Base-by-base conservation (phyloP, 2,888 invertebrate genomes). In the Eubasilissa splendida region DNA sequence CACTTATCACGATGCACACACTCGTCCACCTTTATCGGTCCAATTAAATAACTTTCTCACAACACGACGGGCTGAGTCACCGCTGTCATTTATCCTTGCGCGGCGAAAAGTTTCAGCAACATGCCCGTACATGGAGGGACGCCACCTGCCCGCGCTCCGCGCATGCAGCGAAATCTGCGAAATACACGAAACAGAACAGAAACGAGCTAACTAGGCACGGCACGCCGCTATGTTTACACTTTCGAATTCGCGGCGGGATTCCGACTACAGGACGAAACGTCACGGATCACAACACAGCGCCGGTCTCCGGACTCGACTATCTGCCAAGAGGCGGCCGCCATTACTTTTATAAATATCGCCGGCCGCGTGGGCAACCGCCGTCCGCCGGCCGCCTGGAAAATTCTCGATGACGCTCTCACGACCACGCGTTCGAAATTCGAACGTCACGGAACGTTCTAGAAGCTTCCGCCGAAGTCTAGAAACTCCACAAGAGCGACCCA, bases 261-360 rank as follows among this genome's bases (percentile, higher is more conserved):
- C 42, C 22, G 10, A 7, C 9, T 42, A 7, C 59, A 22, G 31
- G 12, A 52, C 14, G 14, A 63, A 66, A 31, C 50, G 68, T n/a
- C 50, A 54, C 42, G 68, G 8, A 14, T 31, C 31, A 14, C 14
- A 71, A 33, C 59, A 59, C 74, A 58, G 42, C 50, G 53, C 53
- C 31, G 60, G 53, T 50, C 78, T 53, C 53, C 53, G 53, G 42
- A 31, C 50, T 73, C 31, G 71, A 78, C 59, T 58, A 73, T 73
- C 58, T 78, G 78, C 78, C 70, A 71, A 73, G 53, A 31, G 42
- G 60, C 56, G 63, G 22, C 73, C 63, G 78, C 73, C 56, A 73
- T 73, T 42, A 73, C 78, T 73, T 79, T 79, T 79, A 79, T 79
- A 79, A 79, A 79, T 79, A 79, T 53, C 65, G 12, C 54, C 14